Base-by-base conservation (phyloP, 2,113 vertebrate species). In the Microcebus griseorufus region DNA sequence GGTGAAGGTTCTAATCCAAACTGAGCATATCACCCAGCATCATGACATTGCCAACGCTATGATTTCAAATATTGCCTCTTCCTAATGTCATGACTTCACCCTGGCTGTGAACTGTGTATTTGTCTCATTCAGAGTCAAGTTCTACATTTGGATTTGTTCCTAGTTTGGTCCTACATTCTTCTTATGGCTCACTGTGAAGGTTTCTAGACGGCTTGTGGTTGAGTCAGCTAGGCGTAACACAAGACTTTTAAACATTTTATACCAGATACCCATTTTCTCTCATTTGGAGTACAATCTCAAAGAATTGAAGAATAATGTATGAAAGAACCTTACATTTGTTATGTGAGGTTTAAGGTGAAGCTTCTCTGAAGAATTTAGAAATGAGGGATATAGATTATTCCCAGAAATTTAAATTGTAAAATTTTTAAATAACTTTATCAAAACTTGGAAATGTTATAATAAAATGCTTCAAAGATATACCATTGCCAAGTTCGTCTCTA, bases 301-400 rank as follows among this genome's bases (percentile, higher is more conserved):
- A 55, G 32, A 84, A 62, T 18, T 48, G 13, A 91, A 94, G n/a
- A 29, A 39, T 45, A 88, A 64, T 7, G 6, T 60, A 23, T 34
- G 32, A 83, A 51, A 87, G 25, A 90, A 93, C 22, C 22, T 65
- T 65, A 23, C 29, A 86, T 48, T 48, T 32, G 72, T 45, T 90
- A 23, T 6, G 67, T 17, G 8, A 27, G 2, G 3, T 69, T 88
- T 97, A 80, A 51, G 1, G 25, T 65, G 29, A 92, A 72, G 1
- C 20, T 70, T 93, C n/a, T 12, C 37, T 91, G 55, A 87, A 91
- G 34, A 94, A 64, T 93, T 90, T 84, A 76, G 25, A 88, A 95
- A 69, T 45, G 32, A 88, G 25, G 42, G 13, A 90, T 85, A 67
- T 82, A 58, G 42, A 39, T 65, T 72, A 4, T 93, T 39, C 23